These are phyloP conservation scores for Argyresthia albistria DNA, from an alignment of 2,888 invertebrate genomes.

Conservation along the genomic window DNA sequence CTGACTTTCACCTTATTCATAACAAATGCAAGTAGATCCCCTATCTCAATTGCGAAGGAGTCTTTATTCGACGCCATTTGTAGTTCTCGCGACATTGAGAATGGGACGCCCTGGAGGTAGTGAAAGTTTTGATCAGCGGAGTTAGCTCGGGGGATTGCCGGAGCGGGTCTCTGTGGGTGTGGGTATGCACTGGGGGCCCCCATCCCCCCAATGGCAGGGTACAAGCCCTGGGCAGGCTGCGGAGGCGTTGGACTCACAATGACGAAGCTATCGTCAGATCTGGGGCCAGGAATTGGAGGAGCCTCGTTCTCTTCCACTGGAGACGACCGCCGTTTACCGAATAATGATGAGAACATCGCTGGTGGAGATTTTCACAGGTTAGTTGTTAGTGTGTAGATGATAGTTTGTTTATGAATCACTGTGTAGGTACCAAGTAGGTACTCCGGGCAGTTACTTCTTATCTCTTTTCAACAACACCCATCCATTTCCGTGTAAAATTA, in stretches of 20 bases:
- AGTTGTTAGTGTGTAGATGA: too few relatives aligned
- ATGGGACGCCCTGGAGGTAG: conserved; percentile 71
- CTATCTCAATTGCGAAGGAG: conserved; percentile 55
- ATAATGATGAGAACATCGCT: conserved; percentile 61
- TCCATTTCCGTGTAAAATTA: background rate
- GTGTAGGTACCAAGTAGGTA: too few relatives aligned
- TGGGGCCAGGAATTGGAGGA: conserved; percentile 58
- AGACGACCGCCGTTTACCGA: conserved; percentile 58
- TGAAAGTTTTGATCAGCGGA: conserved; percentile 43
- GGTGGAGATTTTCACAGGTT: background rate
- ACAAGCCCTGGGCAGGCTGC: conserved; percentile 27
- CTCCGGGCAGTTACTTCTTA: too few relatives aligned
- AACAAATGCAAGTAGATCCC: conserved; percentile 64
- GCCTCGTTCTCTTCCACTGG: conserved; percentile 52
- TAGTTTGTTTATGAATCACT: too few relatives aligned
- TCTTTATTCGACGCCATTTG: conserved; percentile 60
- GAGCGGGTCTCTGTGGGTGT: conserved; percentile 42
- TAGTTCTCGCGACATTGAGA: conserved; percentile 58
- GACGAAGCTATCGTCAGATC: conserved; percentile 50
- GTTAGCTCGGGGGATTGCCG: conserved; percentile 25
- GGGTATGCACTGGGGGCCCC: conserved; percentile 15
- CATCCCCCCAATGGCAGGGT: conserved; percentile 38
- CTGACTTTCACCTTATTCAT: conserved; percentile 53
- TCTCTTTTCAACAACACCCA: too few relatives aligned
- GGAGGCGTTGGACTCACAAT: conserved; percentile 40